Evolutionary conservation across 2,888 invertebrate genomes (phyloP).

Genomic region (Deilephila porcellus): DNA sequence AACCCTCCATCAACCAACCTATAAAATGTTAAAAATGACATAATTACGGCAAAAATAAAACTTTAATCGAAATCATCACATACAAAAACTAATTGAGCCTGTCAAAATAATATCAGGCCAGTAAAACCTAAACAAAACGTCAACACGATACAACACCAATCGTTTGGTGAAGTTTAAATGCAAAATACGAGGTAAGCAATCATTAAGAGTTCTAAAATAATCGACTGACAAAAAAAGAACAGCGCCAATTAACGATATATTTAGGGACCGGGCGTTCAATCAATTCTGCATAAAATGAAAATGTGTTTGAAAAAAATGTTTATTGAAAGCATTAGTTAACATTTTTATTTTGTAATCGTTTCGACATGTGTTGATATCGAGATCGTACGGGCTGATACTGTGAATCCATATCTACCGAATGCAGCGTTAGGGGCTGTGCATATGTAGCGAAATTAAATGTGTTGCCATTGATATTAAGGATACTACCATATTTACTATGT

Average conservation of each 20-base stretch:
- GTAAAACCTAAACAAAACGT: slow-evolving; percentile 3
- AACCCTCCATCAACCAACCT: not conserved
- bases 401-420: not conserved
- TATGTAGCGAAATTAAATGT: too few relatives aligned
- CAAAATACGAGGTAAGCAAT: slow-evolving; percentile 21
- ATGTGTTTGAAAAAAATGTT: slow-evolving; percentile 27
- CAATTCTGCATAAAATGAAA: slow-evolving; percentile 28
- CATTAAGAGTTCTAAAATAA: slow-evolving; percentile 22
- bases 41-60: not conserved
- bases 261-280: slow-evolving; percentile 22
- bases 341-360: slow-evolving; percentile 27
- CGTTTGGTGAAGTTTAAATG: slow-evolving; percentile 8
- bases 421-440: not conserved
- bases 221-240: slow-evolving; percentile 16
- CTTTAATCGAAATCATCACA: not conserved
- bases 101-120: not conserved
- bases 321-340: slow-evolving; percentile 28
- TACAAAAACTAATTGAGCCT: not conserved
- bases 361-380: slow-evolving; percentile 19
- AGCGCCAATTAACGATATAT: slow-evolving; percentile 26
- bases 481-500: not conserved
- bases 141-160: slow-evolving; percentile 13
- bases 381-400: slow-evolving; percentile 9
- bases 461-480: not conserved
- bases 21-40: not conserved